A percentile compares a stretch with the other conserved stretches of the same genome.
Conservation (phyloP, 2,113 vertebrate genomes). For the Cisticola juncidis region DNA sequence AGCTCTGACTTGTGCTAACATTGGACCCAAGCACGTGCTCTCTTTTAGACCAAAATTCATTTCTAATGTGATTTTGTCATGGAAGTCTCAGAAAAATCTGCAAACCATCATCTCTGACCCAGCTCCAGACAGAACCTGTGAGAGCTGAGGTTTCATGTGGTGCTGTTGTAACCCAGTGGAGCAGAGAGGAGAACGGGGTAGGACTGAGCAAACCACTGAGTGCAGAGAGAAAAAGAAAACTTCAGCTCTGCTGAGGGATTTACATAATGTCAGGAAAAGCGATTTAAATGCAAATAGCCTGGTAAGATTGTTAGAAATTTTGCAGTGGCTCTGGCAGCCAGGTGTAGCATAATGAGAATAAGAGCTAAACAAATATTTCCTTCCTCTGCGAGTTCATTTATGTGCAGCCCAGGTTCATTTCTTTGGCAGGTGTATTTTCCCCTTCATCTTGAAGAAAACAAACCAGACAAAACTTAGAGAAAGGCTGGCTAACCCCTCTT, state of each 20-base stretch:
- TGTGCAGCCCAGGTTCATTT: conserved; percentile 20
- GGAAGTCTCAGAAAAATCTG: neutral
- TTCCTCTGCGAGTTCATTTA: conserved; percentile 39
- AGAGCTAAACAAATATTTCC: conserved; percentile 59
- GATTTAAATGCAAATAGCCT: conserved; percentile 78
- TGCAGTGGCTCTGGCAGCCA: conserved; percentile 46
- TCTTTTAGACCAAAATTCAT: neutral
- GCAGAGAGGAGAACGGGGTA: neutral
- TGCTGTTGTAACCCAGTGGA: neutral
- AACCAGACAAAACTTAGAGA: neutral
- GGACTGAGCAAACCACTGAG: neutral
- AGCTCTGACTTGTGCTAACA: neutral
- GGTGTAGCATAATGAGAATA: conserved; percentile 52
- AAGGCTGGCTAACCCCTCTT: neutral
- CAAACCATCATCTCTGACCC: neutral
- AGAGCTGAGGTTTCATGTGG: neutral
- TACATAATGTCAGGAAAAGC: conserved; percentile 73
- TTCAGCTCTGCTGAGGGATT: conserved; percentile 60
- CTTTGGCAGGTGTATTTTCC: conserved; percentile 40
- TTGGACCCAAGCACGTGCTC: neutral
- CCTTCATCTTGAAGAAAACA: neutral
- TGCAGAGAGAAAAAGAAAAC: conserved; percentile 49
- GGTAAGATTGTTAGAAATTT: conserved; percentile 51
- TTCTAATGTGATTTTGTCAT: neutral
- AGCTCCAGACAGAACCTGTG: neutral